phyloP scores from a whole-genome alignment of 1,140 invertebrate genomes.

The Diachasmimorpha longicaudata region DNA sequence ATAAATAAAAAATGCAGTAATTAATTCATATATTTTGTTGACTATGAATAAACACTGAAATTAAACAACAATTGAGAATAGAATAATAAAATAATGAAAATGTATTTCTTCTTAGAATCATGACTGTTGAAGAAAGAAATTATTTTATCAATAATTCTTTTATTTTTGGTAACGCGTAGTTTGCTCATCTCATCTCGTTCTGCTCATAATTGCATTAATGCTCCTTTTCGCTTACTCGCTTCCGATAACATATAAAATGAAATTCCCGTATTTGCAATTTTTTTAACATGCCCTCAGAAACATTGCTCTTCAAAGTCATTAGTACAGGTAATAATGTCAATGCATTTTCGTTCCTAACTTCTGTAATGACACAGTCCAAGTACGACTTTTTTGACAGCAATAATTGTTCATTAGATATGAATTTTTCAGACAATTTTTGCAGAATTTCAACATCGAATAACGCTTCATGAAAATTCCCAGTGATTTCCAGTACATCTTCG shows the following conservation, averaged over 20 bases:
- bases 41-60: no score
- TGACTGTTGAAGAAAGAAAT: no score
- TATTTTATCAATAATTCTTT: background rate
- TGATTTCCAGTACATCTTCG: slow-evolving; percentile 16
- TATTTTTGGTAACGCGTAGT: background rate
- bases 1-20: no score
- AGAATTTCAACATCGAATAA: slow-evolving; percentile 34
- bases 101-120: no score
- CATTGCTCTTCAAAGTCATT: slow-evolving; percentile 11
- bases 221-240: slow-evolving; percentile 18
- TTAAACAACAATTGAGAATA: no score
- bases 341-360: background rate
- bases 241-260: slow-evolving; percentile 16
- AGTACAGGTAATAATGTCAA: background rate
- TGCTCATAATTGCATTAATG: slow-evolving; percentile 17
- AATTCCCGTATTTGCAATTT: slow-evolving; percentile 24
- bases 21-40: no score
- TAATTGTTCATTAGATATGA: slow-evolving; percentile 16
- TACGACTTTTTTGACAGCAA: slow-evolving; percentile 6
- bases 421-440: slow-evolving; percentile 15
- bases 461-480: slow-evolving; percentile 30
- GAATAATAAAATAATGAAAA: no score
- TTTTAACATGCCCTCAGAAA: slow-evolving; percentile 26
- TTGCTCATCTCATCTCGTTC: background rate
- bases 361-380: background rate